phyloP scores from a whole-genome alignment of 2,888 invertebrate species.

The Trichopria drosophilae region DNA sequence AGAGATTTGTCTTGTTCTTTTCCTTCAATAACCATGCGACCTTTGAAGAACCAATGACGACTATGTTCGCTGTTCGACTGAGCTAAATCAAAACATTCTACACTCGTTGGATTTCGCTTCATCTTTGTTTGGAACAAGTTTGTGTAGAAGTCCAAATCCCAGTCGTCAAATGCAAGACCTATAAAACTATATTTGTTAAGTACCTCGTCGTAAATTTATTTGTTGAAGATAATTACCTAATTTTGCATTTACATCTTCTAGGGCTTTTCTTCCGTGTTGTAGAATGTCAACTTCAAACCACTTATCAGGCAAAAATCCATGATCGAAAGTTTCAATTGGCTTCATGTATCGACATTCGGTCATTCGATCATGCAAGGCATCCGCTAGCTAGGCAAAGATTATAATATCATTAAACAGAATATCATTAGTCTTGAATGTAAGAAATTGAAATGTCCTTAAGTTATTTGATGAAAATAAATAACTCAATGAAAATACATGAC shows the following conservation, averaged over 20 bases:
- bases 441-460: neutral
- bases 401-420: neutral
- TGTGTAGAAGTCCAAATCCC: conserved; percentile 90
- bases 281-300: conserved; percentile 85
- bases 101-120: conserved; percentile 93
- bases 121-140: conserved; percentile 80
- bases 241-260: conserved; percentile 77
- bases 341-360: conserved; percentile 84
- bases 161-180: conserved; percentile 90
- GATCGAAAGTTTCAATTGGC: conserved; percentile 62
- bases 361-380: conserved; percentile 86
- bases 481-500: conserved; percentile 6
- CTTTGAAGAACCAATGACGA: conserved; percentile 96
- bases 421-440: neutral
- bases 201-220: neutral
- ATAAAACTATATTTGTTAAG: conserved; percentile 25
- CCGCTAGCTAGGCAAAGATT: conserved; percentile 60
- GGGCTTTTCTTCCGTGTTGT: conserved; percentile 72
- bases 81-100: conserved; percentile 96
- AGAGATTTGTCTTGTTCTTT: conserved; percentile 74
- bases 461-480: neutral
- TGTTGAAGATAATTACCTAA: conserved; percentile 62
- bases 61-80: conserved; percentile 98
- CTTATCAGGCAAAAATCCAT: conserved; percentile 64
- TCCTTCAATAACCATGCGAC: conserved; percentile 82